Evolutionary conservation across 1,140 invertebrate species (phyloP), one percentile per base, ranked within the genome.

Genomic region (Drosophila erecta): DNA sequence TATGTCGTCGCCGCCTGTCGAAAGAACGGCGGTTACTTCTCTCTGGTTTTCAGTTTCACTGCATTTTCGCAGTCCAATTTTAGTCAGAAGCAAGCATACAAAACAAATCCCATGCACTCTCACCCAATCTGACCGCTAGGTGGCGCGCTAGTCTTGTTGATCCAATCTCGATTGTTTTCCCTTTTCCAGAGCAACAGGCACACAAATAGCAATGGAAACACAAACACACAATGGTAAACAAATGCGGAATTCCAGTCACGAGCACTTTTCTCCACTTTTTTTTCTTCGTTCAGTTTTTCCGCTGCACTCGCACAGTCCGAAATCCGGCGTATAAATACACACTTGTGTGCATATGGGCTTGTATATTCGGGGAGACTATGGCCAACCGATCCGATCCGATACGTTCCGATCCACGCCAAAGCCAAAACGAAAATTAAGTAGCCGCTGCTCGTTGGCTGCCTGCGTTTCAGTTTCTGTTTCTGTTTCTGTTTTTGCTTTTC

Each of bases 401-500:
- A 46, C 43, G 58, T 47, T 59, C 71, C 72, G 64, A 65, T 90
- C 73, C 83, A 74, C 76, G 66, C 60, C 79, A 70, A 83, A 83
- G 83, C 60, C 79, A 70, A 83, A 84, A 89, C 89, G 64, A 89
- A 90, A 90, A 90, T 90, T 80, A 85, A 90, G 74, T 80, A 85
- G 80, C 54, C 35, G 71, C 30, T 59, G 71, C 57, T 79, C 43
- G 84, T 37, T 62, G 40, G 61, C 58, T 47, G 72, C 70, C 38
- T 46, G 67, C 14, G 30, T 14, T 38, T 12, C 37, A 4, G 37
- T 38, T 38, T 38, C 4, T 14, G 11, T 12, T 35, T 8, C 33
- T 12, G 33, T 11, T 35, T 35, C 8, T 12, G 8, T 35, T 35
- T 69, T 70, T 69, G 40, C 62, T 67, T 55, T 38, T 53, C 71